A percentile compares a stretch with the other conserved stretches of the same genome.
phyloP scores from a whole-genome alignment of 2,797 vertebrate species.

The Paramormyrops hopkinsi region DNA sequence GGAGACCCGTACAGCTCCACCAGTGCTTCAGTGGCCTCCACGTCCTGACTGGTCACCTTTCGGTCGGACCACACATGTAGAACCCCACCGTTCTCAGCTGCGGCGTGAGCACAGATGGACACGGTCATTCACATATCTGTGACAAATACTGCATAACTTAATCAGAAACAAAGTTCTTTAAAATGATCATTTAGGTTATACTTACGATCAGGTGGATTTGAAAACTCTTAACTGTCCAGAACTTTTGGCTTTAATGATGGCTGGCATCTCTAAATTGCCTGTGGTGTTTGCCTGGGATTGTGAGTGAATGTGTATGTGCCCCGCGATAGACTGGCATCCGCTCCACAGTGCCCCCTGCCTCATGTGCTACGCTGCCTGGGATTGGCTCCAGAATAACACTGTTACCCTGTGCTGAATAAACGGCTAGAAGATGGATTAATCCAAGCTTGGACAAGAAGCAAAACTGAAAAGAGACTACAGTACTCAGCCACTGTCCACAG shows the following conservation, averaged over 20 bases:
- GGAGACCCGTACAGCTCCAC: constrained; percentile 28
- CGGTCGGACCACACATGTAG: constrained; percentile 17
- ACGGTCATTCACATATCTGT: neutral
- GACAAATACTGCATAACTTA: neutral
- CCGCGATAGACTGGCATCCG: neutral
- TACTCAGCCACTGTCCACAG: neutral
- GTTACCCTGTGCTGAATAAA: neutral
- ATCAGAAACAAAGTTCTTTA: neutral
- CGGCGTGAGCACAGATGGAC: neutral
- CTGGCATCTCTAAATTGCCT: neutral
- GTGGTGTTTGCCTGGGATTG: neutral
- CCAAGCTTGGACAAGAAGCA: neutral
- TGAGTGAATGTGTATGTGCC: neutral
- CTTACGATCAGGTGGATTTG: neutral
- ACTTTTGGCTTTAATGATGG: neutral
- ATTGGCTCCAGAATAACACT: neutral
- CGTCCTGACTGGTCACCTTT: constrained; percentile 22
- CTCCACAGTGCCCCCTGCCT: neutral
- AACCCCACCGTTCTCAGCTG: constrained; percentile 17
- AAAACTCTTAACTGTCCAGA: neutral
- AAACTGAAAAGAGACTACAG: neutral
- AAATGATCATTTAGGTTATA: neutral
- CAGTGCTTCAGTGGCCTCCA: constrained; percentile 27
- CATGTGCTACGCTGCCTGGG: neutral
- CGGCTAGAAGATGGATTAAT: neutral